Percentiles rank a stretch among this genome's conserved stretches.
Evolutionary conservation across 2,888 invertebrate genomes (phyloP).

Genomic region (Megaustenia siamemsis): DNA sequence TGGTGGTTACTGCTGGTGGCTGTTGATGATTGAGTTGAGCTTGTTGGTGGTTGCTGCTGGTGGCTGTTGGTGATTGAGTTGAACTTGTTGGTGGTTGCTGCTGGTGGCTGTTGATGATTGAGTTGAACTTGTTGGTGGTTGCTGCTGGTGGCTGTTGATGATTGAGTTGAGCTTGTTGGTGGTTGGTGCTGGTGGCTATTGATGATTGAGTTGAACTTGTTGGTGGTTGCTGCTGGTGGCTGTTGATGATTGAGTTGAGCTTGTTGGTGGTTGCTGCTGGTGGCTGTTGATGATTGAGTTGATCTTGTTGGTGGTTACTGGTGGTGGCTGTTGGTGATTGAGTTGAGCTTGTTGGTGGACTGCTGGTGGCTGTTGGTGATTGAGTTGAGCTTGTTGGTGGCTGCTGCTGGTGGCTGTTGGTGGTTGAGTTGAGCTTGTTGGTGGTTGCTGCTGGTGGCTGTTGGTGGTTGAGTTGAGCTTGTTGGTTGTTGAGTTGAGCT

Average conservation of each 20-base stretch:
- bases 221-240: not conserved
- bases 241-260: too few species aligned
- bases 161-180: constrained; percentile 47
- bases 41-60: too few species aligned
- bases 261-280: too few species aligned
- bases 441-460: constrained; percentile 77
- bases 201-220: constrained; percentile 56
- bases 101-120: too few species aligned
- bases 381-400: too few species aligned
- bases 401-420: constrained; percentile 82
- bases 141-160: constrained; percentile 84
- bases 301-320: too few species aligned
- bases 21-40: constrained; percentile 85
- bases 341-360: constrained; percentile 42
- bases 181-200: too few species aligned
- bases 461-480: too few species aligned
- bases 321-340: constrained; percentile 54
- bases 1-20: too few species aligned
- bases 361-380: too few species aligned
- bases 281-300: constrained; percentile 82
- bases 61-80: constrained; percentile 58
- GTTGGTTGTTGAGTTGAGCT: not conserved
- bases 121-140: too few species aligned
- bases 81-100: not conserved
- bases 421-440: constrained; percentile 55